Conservation (phyloP, 2,113 vertebrate species). For the Ctenodactylus gundi region DNA sequence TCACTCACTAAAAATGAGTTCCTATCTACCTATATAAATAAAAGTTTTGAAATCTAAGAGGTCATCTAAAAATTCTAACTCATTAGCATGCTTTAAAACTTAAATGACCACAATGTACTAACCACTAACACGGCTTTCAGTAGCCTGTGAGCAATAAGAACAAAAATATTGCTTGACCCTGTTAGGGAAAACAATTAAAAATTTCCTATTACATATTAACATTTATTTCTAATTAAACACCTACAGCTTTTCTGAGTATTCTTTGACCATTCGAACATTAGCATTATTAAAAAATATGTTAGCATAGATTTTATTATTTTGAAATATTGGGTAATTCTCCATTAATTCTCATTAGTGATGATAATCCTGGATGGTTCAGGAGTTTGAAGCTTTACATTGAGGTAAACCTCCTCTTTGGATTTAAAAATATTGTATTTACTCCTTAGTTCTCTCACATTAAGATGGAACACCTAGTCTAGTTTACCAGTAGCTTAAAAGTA, state of each 20-base stretch:
- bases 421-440: constrained; percentile 45
- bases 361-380: neutral
- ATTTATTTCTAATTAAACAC: constrained; percentile 19
- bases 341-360: constrained; percentile 8
- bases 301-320: neutral
- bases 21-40: neutral
- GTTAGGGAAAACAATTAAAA: constrained; percentile 8
- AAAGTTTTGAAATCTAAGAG: constrained; percentile 19
- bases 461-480: neutral
- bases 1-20: constrained; percentile 13
- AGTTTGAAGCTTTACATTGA: constrained; percentile 6
- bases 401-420: constrained; percentile 31
- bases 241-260: neutral
- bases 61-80: constrained; percentile 29
- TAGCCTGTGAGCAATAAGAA: constrained; percentile 30
- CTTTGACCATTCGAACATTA: neutral
- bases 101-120: neutral
- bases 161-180: neutral
- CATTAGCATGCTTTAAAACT: constrained; percentile 13
- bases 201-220: constrained; percentile 9
- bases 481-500: constrained; percentile 25
- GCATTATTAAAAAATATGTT: constrained; percentile 4
- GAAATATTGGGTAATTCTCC: constrained; percentile 15
- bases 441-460: constrained; percentile 37
- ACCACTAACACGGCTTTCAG: neutral